Conservation (phyloP, 2,888 invertebrate genomes). For the Drosophila mimica region DNA sequence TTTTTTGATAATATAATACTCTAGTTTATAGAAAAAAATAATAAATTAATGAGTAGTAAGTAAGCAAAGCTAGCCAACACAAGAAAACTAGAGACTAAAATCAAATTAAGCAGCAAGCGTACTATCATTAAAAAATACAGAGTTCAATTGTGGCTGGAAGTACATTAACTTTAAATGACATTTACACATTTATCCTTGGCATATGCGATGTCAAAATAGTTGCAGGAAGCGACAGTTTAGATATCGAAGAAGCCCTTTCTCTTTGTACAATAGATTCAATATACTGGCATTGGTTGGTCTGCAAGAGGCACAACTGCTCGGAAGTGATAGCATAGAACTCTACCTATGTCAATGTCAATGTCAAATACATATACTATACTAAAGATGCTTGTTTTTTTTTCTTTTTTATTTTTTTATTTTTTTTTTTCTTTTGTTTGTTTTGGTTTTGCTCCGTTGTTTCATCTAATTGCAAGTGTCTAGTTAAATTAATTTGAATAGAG, state of each 20-base stretch:
- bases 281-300: conserved; percentile 34
- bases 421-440: conserved; percentile 40
- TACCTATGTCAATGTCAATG: conserved; percentile 32
- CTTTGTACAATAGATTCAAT: conserved; percentile 55
- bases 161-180: conserved; percentile 48
- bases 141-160: conserved; percentile 73
- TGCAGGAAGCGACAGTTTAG: conserved; percentile 41
- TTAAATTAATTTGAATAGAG: conserved; percentile 61
- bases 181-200: conserved; percentile 32
- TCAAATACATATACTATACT: conserved; percentile 50
- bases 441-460: conserved; percentile 70
- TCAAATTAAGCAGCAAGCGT: conserved; percentile 53
- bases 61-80: conserved; percentile 69
- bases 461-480: conserved; percentile 59
- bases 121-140: conserved; percentile 62
- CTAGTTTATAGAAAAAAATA: conserved; percentile 67
- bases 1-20: conserved; percentile 65
- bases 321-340: conserved; percentile 27
- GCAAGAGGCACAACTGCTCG: conserved; percentile 27
- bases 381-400: conserved; percentile 25
- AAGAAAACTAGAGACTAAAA: conserved; percentile 36
- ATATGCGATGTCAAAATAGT: conserved; percentile 43
- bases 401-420: not conserved
- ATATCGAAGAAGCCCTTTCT: conserved; percentile 39
- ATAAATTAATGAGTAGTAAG: conserved; percentile 75